Evolutionary conservation across 1,140 invertebrate genomes (phyloP).

Genomic region (Drosophila ogumai): DNA sequence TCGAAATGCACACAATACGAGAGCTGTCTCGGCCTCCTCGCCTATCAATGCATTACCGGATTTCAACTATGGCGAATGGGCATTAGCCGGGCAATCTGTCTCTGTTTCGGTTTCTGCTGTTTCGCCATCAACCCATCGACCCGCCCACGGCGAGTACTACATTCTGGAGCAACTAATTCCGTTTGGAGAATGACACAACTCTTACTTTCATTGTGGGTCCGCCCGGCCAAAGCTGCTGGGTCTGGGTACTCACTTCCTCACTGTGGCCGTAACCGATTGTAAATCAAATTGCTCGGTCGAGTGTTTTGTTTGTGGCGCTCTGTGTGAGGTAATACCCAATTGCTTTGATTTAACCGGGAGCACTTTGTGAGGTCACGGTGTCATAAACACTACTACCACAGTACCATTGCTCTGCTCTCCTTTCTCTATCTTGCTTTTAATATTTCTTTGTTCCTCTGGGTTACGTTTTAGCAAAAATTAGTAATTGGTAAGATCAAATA

Average conservation of each 20-base stretch:
- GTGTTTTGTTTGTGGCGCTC: constrained; percentile 26
- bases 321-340: constrained; percentile 46
- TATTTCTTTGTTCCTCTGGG: background rate
- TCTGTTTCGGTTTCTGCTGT: constrained; percentile 12
- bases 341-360: constrained; percentile 42
- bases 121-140: constrained; percentile 6
- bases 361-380: constrained; percentile 39
- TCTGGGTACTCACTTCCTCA: constrained; percentile 32
- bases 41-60: constrained; percentile 39
- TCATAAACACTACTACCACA: constrained; percentile 13
- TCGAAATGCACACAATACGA: constrained; percentile 41
- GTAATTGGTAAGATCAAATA: background rate
- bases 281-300: constrained; percentile 47
- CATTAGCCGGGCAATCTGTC: constrained; percentile 25
- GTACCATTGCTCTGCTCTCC: constrained; percentile 7
- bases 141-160: constrained; percentile 33
- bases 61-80: constrained; percentile 37
- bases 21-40: constrained; percentile 2
- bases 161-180: constrained; percentile 37
- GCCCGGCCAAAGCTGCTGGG: background rate
- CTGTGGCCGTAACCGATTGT: constrained; percentile 42
- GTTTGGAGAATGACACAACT: constrained; percentile 25
- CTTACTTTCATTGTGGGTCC: constrained; percentile 30
- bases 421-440: background rate
- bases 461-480: background rate